Evolutionary conservation across 2,113 vertebrate species (phyloP), one percentile per base, ranked within the genome.

Genomic region (Cyprinodon tularosa): DNA sequence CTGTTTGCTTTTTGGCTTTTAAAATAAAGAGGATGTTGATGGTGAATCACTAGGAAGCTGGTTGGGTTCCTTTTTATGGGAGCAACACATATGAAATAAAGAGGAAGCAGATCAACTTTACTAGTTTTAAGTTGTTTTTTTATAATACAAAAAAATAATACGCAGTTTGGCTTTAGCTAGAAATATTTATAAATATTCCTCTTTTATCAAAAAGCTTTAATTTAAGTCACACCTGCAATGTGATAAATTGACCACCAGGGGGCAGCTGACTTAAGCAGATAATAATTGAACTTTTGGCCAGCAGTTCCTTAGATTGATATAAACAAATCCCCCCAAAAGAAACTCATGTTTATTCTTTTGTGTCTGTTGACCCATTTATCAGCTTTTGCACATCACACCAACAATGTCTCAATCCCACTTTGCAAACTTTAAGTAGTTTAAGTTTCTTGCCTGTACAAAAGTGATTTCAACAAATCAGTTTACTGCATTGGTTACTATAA

Each of bases 1-100:
- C 22, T 40, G 17, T 47, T n/a, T 39, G 11, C 7, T 15, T 29
- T 14, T 3, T 12, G 5, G 8, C 44, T 45, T 69, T 57, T 5
- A 4, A 9, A 20, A 68, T 40, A 62, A 73, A 71, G 74, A 68
- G 44, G 74, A 71, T 70, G 71, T 72, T 68, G 20, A 14, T 14
- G 65, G 17, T 68, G 38, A 71, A 4, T 53, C 22, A n/a, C 13
- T 20, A 20, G 29, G 29, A 57, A 57, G 17, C 12, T 37, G 68
- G 1, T 15, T 37, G 0, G 11, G 40, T 82, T 74, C 63, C 61
- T 12, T 9, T 38, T 73, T 14, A 29, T 72, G 29, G 5, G 37
- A 3, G 38, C 12, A 64, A 68, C 68, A 71, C 20, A 29, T n/a
- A 22, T 3, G 9, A 71, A 12, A 17, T 2, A 29, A 11, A 59